These are phyloP conservation scores for Oscarella lobularis DNA, from an alignment of 37 sponge, comb jelly and placozoan genomes.

Conservation along the genomic window DNA sequence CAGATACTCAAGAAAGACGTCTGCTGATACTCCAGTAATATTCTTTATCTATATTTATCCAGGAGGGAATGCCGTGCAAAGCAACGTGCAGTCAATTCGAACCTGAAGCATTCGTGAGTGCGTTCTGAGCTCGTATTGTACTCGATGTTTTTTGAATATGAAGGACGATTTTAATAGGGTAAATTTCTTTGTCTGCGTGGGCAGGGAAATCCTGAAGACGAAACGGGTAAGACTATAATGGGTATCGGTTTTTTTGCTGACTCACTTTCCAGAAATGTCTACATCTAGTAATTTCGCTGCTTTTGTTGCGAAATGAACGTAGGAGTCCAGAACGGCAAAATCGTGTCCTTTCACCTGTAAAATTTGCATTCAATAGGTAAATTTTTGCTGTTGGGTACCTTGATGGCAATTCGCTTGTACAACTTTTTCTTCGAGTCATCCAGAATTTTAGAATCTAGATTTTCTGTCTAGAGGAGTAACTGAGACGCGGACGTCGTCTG, in stretches of 20 bases:
- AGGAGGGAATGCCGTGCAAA: too few relatives aligned
- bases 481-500: too few relatives aligned
- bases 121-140: slow-evolving; percentile 77
- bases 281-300: slow-evolving; percentile 61
- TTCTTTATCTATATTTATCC: not conserved
- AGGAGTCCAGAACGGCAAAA: slow-evolving; percentile 70
- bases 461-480: too few relatives aligned
- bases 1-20: not conserved
- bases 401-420: too few relatives aligned
- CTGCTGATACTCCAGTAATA: too few relatives aligned
- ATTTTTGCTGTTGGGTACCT: too few relatives aligned
- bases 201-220: slow-evolving; percentile 40
- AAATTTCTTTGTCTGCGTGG: slow-evolving; percentile 57
- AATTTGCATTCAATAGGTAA: too few relatives aligned
- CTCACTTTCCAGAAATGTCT: slow-evolving; percentile 41
- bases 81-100: too few relatives aligned
- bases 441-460: too few relatives aligned
- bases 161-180: slow-evolving; percentile 81
- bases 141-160: slow-evolving; percentile 86
- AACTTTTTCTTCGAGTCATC: too few relatives aligned
- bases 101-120: slow-evolving; percentile 68
- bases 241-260: not conserved
- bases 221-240: not conserved
- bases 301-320: slow-evolving; percentile 50
- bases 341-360: slow-evolving; percentile 71